Conservation (phyloP, 1,140 invertebrate species). For the Anastrepha ludens region DNA sequence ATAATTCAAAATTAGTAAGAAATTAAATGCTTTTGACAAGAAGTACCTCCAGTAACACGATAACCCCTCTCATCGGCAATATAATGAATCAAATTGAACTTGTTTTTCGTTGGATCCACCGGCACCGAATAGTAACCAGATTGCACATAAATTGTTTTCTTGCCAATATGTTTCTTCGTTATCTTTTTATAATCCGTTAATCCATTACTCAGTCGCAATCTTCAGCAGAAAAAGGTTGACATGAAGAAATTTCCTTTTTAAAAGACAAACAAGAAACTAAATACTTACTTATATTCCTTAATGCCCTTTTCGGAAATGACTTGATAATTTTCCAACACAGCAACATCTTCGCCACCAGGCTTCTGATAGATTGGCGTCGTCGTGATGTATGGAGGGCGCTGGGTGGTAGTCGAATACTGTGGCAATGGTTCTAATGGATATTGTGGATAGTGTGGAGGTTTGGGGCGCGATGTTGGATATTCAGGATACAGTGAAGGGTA, state of each 20-base stretch:
- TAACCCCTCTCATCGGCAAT: constrained; percentile 38
- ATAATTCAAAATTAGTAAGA: background rate
- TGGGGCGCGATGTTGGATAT: background rate
- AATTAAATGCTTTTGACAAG: background rate
- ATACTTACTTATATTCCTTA: constrained; percentile 9
- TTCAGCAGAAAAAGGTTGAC: background rate
- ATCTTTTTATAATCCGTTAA: constrained; percentile 35
- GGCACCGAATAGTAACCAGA: constrained; percentile 27
- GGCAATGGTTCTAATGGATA: background rate
- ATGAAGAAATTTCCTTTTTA: no score
- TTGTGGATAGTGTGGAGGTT: constrained; percentile 2
- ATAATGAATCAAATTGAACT: background rate
- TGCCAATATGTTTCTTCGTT: constrained; percentile 11
- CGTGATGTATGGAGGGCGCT: background rate
- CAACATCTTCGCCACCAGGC: background rate
- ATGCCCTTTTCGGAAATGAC: constrained; percentile 8
- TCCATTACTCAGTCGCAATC: constrained; percentile 21
- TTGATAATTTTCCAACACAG: constrained; percentile 18
- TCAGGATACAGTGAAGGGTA: background rate
- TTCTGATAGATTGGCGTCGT: background rate
- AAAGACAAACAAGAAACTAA: background rate
- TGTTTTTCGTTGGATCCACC: background rate
- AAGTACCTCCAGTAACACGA: background rate
- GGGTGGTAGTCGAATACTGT: background rate
- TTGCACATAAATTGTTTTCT: constrained; percentile 29